These are phyloP conservation scores for Axea sp. DNA, from an alignment of 2,888 invertebrate genomes.

Conservation along the genomic window DNA sequence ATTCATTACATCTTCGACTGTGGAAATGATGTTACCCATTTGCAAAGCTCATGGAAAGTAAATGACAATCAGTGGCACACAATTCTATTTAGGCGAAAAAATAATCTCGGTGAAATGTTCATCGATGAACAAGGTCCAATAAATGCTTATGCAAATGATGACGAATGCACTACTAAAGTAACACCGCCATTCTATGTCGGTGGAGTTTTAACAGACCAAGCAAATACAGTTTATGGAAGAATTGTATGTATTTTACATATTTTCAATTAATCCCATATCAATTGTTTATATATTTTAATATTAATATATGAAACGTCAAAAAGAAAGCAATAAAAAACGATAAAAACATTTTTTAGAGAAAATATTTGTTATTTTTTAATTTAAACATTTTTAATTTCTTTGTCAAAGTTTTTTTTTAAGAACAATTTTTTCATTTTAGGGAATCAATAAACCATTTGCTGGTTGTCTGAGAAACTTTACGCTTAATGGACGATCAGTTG, in stretches of 20 bases:
- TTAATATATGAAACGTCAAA: too few relatives aligned
- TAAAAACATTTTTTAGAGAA: too few relatives aligned
- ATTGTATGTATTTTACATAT: constrained; percentile 69
- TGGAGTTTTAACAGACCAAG: constrained; percentile 83
- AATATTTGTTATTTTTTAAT: too few relatives aligned
- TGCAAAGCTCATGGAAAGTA: constrained; percentile 82
- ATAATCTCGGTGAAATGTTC: constrained; percentile 83
- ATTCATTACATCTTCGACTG: constrained; percentile 87
- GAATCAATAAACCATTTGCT: constrained; percentile 85
- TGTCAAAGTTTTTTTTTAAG: too few relatives aligned
- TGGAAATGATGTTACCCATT: constrained; percentile 83
- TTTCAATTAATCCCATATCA: too few relatives aligned
- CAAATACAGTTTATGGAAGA: constrained; percentile 75
- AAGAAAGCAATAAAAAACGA: too few relatives aligned
- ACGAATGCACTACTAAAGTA: constrained; percentile 82
- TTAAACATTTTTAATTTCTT: too few relatives aligned
- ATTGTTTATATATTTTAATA: too few relatives aligned
- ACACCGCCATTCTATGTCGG: constrained; percentile 89
- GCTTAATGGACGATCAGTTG: constrained; percentile 85
- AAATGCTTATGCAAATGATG: constrained; percentile 81
- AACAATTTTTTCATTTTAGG: too few relatives aligned
- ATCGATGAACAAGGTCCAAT: constrained; percentile 83
- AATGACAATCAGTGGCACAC: constrained; percentile 91
- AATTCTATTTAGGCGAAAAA: constrained; percentile 84
- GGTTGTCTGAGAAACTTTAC: constrained; percentile 91